Evolutionary conservation across 92 coral and sea anemone genomes (phyloP).

Genomic region (Porites lobata): DNA sequence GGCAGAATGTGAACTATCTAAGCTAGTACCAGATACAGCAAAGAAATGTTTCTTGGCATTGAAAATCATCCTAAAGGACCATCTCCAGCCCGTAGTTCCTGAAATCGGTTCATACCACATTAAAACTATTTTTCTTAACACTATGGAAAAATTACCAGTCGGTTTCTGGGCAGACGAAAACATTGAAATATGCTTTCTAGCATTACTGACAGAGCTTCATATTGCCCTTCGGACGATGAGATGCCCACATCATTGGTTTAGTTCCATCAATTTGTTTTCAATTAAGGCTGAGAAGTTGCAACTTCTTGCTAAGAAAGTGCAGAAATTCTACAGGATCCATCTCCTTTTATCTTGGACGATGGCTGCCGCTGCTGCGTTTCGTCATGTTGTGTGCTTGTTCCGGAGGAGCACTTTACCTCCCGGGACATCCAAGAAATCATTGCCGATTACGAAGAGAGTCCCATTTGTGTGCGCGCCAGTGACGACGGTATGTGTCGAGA

Average conservation of each 20-base stretch:
- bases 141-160: conserved; percentile 45
- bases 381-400: conserved; percentile 21
- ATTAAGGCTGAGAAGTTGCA: background rate
- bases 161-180: conserved; percentile 57
- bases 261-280: conserved; percentile 47
- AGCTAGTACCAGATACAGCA: conserved; percentile 53
- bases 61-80: conserved; percentile 59
- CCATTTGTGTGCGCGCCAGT: background rate
- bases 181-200: conserved; percentile 47
- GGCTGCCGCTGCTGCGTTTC: conserved; percentile 47
- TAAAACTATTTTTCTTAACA: conserved; percentile 59
- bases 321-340: conserved; percentile 37
- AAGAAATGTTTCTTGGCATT: conserved; percentile 69
- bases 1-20: conserved; percentile 69
- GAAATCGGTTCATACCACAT: conserved; percentile 52
- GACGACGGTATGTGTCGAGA: background rate
- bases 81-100: conserved; percentile 45
- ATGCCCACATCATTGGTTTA: conserved; percentile 58
- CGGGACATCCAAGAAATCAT: background rate
- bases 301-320: conserved; percentile 30
- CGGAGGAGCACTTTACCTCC: background rate
- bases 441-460: conserved; percentile 14
- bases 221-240: conserved; percentile 3
- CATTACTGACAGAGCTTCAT: conserved; percentile 31
- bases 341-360: conserved; percentile 58